phyloP scores from a whole-genome alignment of 2,888 invertebrate species.

The Lasius platythorax region DNA sequence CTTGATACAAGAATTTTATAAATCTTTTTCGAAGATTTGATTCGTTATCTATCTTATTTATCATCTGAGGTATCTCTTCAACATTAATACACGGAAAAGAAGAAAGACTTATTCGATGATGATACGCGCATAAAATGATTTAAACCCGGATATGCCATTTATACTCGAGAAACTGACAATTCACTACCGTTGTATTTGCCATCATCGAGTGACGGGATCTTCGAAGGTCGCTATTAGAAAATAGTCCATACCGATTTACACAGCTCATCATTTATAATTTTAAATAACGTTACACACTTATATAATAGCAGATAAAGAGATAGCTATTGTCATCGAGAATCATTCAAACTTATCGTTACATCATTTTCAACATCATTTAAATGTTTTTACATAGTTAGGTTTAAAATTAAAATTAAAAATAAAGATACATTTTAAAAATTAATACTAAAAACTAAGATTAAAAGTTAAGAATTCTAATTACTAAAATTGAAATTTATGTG shows the following conservation, averaged over 20 bases:
- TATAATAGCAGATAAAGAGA: not conserved
- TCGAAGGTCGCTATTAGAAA: slow-evolving; percentile 9
- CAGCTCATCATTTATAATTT: slow-evolving; percentile 10
- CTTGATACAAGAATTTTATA: not conserved
- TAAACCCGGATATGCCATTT: not conserved
- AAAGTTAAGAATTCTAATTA: not conserved
- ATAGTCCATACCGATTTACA: not conserved
- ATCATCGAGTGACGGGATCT: slow-evolving; percentile 6
- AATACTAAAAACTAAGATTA: not conserved
- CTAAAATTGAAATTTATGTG: not conserved
- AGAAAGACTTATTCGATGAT: not conserved
- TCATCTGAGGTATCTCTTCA: not conserved
- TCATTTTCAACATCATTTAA: not conserved
- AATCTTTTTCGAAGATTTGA: not conserved
- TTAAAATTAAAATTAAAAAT: not conserved
- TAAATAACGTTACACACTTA: slow-evolving; percentile 9
- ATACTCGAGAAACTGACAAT: slow-evolving; percentile 29
- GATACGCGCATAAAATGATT: not conserved
- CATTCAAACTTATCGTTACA: not conserved
- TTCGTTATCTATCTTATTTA: not conserved
- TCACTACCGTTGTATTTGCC: slow-evolving; percentile 2
- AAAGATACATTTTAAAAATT: not conserved
- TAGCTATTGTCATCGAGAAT: not conserved
- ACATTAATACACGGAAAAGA: not conserved
- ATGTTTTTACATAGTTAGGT: not conserved